Evolutionary conservation across 1,140 invertebrate species (phyloP), one percentile per base, ranked within the genome.

Genomic region (Drosophila setifemur): DNA sequence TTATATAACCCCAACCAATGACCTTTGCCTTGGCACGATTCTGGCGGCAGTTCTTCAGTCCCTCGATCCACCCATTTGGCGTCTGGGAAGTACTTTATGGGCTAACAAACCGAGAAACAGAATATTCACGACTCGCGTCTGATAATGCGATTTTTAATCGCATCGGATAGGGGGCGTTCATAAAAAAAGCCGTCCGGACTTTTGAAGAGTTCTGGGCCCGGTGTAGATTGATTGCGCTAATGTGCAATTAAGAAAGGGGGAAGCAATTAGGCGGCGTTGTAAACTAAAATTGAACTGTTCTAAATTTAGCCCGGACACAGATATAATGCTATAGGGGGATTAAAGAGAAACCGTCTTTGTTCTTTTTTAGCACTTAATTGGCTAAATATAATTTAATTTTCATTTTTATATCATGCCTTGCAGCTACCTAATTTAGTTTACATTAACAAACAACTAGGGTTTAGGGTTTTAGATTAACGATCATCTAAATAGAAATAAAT

Each of bases 161-260:
- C 52, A 18, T 26, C 26, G 52, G 44, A 23, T 23, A 29, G 29
- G 58, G 12, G 28, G 39, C 25, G 16, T 52, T 61, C 28, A 61
- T 61, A 71, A 64, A 47, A 29, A n/a, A 39, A 52, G 28, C 33
- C 47, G 61, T 53, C 25, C 19, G 12, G 39, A 74, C 74, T 78
- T 79, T n/a, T 37, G 73, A 76, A 67, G 68, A 49, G 47, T 28
- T 76, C 53, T 45, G 25, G 25, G 12, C 26, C 48, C 23, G 42
- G 40, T 42, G 52, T 47, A 68, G 78, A 73, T 81, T 79, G 71
- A 81, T 81, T 74, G 39, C 37, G 37, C 45, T 76, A 81, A 82
- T 82, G 49, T 74, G 66, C 71, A 70, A 70, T 70, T 67, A 67
- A 3, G n/a, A 37, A 58, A 33, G 25, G 50, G 50, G 31, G 40